Evolutionary conservation across 2,113 vertebrate species (phyloP), one percentile per base, ranked within the genome.

Genomic region (Mellivora capensis): DNA sequence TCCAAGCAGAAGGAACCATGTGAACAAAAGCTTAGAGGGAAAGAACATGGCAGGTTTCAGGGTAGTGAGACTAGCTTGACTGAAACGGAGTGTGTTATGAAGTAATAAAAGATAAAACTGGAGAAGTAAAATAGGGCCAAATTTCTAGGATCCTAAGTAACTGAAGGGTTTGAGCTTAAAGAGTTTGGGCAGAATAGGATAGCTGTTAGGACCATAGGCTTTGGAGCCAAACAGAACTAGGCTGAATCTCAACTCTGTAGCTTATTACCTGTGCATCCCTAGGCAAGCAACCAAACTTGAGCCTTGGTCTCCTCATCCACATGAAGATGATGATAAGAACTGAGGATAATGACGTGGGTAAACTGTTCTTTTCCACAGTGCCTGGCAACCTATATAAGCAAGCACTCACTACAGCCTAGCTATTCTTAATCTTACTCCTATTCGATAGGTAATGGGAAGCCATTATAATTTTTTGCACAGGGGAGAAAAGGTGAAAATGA

Each of bases 201-300:
- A 81, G 27, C 4, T 86, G 77, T 96, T 69, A 87, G 27, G 54
- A 37, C 47, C 37, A 83, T 1, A 34, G 85, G 52, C 52, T 96
- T 80, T 95, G 91, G 37, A 91, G 34, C 14, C 79, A 93, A 88
- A 92, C 2, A 95, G 17, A 89, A 93, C 13, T 57, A n/a, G 76
- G 59, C 61, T 39, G 42, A 97, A 97, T 72, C 31, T n/a, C 49
- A 84, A 64, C 10, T 93, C 71, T 85, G 20, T 85, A 95, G 91
- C 54, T 82, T 21, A 85, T 57, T 88, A 89, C n/a, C 47, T 89
- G 47, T 72, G 44, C n/a, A 92, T 86, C 11, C 44, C 67, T 67
- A 47, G 49, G 42, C 49, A 47, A 76, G 31, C 3, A 25, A 76
- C 18, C 17, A 42, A 90, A 69, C 54, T 47, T 85, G 34, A 89